Conservation (phyloP, 2,113 vertebrate genomes). For the Larimichthys polyactis region DNA sequence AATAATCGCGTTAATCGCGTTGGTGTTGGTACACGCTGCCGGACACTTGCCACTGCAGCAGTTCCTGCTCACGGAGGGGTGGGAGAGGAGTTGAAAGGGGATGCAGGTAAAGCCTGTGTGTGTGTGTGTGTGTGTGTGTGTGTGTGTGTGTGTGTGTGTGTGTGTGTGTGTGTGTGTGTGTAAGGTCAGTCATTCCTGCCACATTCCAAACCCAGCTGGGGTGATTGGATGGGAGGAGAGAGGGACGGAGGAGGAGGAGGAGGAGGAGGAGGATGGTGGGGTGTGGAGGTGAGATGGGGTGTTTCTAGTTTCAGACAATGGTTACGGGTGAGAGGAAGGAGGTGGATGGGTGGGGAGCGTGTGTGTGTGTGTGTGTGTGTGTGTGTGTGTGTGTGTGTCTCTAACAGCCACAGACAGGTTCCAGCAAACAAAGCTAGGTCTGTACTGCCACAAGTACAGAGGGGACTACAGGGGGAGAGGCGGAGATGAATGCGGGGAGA, state of each 20-base stretch:
- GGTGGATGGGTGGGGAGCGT: slow-evolving; percentile 58
- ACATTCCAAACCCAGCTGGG: slow-evolving; percentile 83
- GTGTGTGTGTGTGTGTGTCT: slow-evolving; percentile 36
- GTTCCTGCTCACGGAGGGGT: slow-evolving; percentile 42
- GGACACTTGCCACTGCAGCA: slow-evolving; percentile 45
- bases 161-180: slow-evolving; percentile 54
- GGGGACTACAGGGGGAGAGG: slow-evolving; percentile 59
- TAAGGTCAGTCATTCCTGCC: slow-evolving; percentile 75
- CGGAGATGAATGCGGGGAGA: slow-evolving; percentile 45
- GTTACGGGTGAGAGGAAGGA: slow-evolving; percentile 76
- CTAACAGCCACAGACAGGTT: slow-evolving; percentile 75
- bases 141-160: slow-evolving; percentile 50
- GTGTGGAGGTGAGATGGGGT: slow-evolving; percentile 72
- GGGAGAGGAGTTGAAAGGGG: slow-evolving; percentile 42
- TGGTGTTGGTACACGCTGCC: neutral
- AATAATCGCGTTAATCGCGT: slow-evolving; percentile 5
- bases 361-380: slow-evolving; percentile 23
- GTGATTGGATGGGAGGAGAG: slow-evolving; percentile 80
- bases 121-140: slow-evolving; percentile 47
- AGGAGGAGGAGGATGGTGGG: slow-evolving; percentile 49
- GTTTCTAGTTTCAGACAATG: slow-evolving; percentile 85
- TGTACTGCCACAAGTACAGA: slow-evolving; percentile 89
- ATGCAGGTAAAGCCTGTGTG: slow-evolving; percentile 69
- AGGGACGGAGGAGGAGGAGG: slow-evolving; percentile 49
- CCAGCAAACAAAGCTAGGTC: slow-evolving; percentile 91